A percentile compares a stretch with the other conserved stretches of the same genome.
These are phyloP conservation scores for Esox niger DNA, from an alignment of 2,113 vertebrate genomes.

Conservation along the genomic window DNA sequence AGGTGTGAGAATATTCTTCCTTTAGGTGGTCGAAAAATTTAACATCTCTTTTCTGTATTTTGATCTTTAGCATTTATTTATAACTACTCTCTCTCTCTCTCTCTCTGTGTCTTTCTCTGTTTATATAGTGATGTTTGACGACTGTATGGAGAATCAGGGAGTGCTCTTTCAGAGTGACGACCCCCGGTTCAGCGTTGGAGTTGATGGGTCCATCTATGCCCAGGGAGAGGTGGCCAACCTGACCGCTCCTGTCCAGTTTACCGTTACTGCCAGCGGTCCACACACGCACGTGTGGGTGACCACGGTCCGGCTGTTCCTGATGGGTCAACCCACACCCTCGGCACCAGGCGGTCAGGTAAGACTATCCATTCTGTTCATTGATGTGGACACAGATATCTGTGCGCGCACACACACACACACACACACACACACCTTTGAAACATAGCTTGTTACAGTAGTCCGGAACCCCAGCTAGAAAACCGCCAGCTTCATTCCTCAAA, in stretches of 20 bases:
- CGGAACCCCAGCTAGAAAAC: no score
- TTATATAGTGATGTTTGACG: conserved; percentile 83
- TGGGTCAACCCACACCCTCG: conserved; percentile 55
- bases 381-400: not conserved
- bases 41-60: no score
- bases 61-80: no score
- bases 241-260: conserved; percentile 77
- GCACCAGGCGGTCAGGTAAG: conserved; percentile 76
- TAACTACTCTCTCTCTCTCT: conserved; percentile 17
- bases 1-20: no score
- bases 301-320: conserved; percentile 77
- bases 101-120: not conserved
- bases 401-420: not conserved
- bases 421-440: conserved; percentile 3
- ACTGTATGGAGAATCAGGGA: conserved; percentile 79
- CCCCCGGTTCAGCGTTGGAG: conserved; percentile 79
- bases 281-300: conserved; percentile 77
- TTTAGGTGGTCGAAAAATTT: no score
- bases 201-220: conserved; percentile 81
- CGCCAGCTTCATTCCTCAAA: not conserved
- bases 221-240: conserved; percentile 70
- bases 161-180: conserved; percentile 81
- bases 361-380: not conserved
- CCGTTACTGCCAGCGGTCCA: conserved; percentile 75
- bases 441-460: no score